These are phyloP conservation scores for Acrossocheilus wenchowensis DNA, from an alignment of 2,797 vertebrate genomes.

Conservation along the genomic window DNA sequence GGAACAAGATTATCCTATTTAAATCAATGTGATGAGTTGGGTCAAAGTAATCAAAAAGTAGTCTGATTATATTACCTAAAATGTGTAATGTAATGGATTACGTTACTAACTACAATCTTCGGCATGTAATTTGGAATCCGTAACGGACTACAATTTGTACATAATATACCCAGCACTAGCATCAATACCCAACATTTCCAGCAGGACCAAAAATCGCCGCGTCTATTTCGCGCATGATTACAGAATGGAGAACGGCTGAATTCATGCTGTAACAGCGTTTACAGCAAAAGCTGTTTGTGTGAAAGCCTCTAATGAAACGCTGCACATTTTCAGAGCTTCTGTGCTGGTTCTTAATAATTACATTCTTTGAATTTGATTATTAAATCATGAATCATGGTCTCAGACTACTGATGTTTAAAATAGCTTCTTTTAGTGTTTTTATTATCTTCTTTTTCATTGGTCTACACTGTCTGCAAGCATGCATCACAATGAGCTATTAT, in stretches of 20 bases:
- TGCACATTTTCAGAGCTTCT: conserved; percentile 14
- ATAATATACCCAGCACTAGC: neutral
- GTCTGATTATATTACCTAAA: neutral
- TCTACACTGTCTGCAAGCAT: conserved; percentile 27
- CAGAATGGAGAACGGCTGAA: neutral
- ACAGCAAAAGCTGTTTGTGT: neutral
- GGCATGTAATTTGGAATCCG: neutral
- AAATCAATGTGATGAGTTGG: too few species aligned
- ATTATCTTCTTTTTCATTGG: neutral
- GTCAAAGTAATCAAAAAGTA: too few species aligned
- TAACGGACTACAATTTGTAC: neutral
- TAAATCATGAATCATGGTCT: conserved; percentile 14
- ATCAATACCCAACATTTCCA: neutral
- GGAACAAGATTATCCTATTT: too few species aligned
- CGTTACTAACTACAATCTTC: neutral
- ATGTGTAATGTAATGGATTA: neutral
- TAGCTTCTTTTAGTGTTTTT: neutral
- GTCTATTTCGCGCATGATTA: neutral
- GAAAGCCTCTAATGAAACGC: conserved; percentile 10
- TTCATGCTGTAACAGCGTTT: neutral
- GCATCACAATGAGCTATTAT: conserved; percentile 18
- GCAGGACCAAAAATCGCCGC: neutral
- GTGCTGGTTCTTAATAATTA: conserved; percentile 19
- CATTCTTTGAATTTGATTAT: conserved; percentile 36
- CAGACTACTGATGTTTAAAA: neutral